Percentiles rank a stretch among this genome's conserved stretches.
Evolutionary conservation across 2,113 vertebrate species (phyloP).

Genomic region (Anoplopoma fimbria): DNA sequence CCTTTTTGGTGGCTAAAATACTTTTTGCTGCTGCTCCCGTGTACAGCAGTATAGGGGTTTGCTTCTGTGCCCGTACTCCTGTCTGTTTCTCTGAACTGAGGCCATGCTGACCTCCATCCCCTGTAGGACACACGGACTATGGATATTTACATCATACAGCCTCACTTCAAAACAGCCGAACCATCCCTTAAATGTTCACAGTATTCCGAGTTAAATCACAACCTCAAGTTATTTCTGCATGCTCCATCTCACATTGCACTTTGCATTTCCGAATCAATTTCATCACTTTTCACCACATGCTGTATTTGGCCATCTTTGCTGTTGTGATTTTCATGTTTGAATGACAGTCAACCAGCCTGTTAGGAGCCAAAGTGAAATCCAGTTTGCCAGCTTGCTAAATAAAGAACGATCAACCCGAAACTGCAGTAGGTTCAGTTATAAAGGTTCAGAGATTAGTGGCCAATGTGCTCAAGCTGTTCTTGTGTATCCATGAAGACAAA

Average conservation of each 20-base stretch:
- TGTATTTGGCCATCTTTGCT: background rate
- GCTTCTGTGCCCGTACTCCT: background rate
- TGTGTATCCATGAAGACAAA: slow-evolving; percentile 6
- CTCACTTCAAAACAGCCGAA: too few relatives aligned
- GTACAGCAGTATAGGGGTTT: background rate
- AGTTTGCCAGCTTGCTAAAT: slow-evolving; percentile 20
- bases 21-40: background rate
- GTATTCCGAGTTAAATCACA: background rate
- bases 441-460: slow-evolving; percentile 22
- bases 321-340: background rate
- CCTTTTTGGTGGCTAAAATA: background rate
- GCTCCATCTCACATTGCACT: background rate
- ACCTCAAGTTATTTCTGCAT: background rate
- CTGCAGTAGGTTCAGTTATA: slow-evolving; percentile 11
- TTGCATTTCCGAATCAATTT: background rate
- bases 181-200: background rate
- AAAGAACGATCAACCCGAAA: slow-evolving; percentile 1
- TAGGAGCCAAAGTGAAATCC: slow-evolving; percentile 12
- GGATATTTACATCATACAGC: too few relatives aligned
- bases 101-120: too few relatives aligned
- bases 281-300: background rate
- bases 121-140: too few relatives aligned
- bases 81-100: background rate
- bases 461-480: slow-evolving; percentile 32
- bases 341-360: slow-evolving; percentile 12